Evolutionary conservation across 2,113 vertebrate genomes (phyloP), one percentile per base, ranked within the genome.

Genomic region (Sitta europaea): DNA sequence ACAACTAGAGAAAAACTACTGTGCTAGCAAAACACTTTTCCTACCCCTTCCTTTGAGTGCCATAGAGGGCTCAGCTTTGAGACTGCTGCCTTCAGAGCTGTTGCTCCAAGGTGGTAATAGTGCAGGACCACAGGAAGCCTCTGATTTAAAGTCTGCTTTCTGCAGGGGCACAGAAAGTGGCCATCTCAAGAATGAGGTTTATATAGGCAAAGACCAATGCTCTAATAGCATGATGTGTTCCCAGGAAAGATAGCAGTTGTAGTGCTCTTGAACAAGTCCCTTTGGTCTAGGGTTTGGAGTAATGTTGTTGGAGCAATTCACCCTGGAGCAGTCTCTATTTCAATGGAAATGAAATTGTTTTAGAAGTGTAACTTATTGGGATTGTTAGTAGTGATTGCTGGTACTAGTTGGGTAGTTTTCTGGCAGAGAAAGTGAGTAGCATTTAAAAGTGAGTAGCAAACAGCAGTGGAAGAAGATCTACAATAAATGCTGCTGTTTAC

Each of bases 161-260:
- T 62, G 47, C 51, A 50, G 29, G 63, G 27, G 47, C 40, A 6
- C 14, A 20, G 40, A 12, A 58, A 40, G n/a, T 4, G 48, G 15
- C 43, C 17, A 8, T 40, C n/a, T 88, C 36, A n/a, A 35, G 59
- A 70, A 66, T 10, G 24, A 76, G n/a, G 12, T 18, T 38, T 6
- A 14, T 25, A 1, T 3, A 47, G 76, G n/a, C n/a, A 1, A 4
- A 59, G 36, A 7, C 12, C 4, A 2, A 43, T 2, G 3, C 35
- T 47, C 17, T 33, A 67, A 28, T 22, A 55, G 47, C 48, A 28
- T 18, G 17, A 27, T 18, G 29, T 3, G 0, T 66, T 72, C 72
- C 45, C 67, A 62, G 47, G 29, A 15, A 63, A 91, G 55, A 78
- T 0, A 65, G 36, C 28, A 84, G 35, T 18, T 23, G 2, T 5